Evolutionary conservation across 92 coral and sea anemone species (phyloP).

Genomic region (Bergia puertoricense): DNA sequence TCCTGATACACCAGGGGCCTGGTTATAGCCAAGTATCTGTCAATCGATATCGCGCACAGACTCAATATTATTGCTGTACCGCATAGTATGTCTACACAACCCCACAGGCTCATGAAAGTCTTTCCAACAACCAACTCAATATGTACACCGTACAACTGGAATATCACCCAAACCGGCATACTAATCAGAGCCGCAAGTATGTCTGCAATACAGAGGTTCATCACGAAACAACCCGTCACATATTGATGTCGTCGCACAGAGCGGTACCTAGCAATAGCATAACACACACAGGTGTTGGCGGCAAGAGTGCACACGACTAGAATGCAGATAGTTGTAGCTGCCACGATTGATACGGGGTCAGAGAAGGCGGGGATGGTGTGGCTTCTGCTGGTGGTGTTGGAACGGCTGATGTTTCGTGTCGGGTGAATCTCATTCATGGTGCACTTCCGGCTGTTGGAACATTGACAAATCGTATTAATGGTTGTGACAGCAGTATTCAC

Average conservation of each 20-base stretch:
- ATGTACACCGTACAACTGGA: slow-evolving; percentile 60
- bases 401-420: neutral
- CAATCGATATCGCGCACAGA: slow-evolving; percentile 82
- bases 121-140: slow-evolving; percentile 48
- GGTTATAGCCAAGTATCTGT: slow-evolving; percentile 75
- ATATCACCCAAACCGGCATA: slow-evolving; percentile 84
- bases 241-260: slow-evolving; percentile 53
- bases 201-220: slow-evolving; percentile 87
- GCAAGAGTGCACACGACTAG: slow-evolving; percentile 64
- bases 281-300: slow-evolving; percentile 78
- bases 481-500: no score
- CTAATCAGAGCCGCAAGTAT: slow-evolving; percentile 79
- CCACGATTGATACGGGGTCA: slow-evolving; percentile 51
- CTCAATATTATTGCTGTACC: slow-evolving; percentile 90
- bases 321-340: slow-evolving; percentile 66
- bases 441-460: neutral
- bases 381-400: neutral
- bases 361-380: neutral
- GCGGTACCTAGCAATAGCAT: slow-evolving; percentile 71
- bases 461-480: neutral
- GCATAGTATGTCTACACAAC: slow-evolving; percentile 74
- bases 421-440: slow-evolving; percentile 6
- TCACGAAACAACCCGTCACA: slow-evolving; percentile 77
- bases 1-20: slow-evolving; percentile 69
- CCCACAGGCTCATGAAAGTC: slow-evolving; percentile 65